Evolutionary conservation across 2,797 vertebrate genomes (phyloP).

Genomic region (Delichon dasypus): DNA sequence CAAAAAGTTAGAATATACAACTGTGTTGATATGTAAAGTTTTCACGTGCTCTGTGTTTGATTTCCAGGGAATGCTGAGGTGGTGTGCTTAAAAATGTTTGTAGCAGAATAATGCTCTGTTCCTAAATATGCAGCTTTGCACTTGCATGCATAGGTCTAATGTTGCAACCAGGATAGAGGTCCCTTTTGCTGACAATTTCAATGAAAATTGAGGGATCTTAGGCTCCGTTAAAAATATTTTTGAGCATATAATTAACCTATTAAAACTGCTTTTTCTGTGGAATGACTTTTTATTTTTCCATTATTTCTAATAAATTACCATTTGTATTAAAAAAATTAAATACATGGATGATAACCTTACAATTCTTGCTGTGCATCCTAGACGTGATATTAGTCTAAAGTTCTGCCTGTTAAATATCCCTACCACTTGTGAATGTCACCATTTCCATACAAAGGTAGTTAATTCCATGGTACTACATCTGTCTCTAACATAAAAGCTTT

Average conservation of each 20-base stretch:
- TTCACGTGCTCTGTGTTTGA: not conserved
- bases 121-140: not conserved
- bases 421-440: not conserved
- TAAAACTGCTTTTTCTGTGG: not conserved
- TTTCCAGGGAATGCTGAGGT: not conserved
- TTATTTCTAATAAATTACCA: not conserved
- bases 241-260: not conserved
- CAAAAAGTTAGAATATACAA: not conserved
- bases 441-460: not conserved
- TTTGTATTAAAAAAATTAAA: not conserved
- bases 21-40: not conserved
- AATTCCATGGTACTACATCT: not conserved
- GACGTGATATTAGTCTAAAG: not conserved
- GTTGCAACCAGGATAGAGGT: not conserved
- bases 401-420: not conserved
- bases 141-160: not conserved
- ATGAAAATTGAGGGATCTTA: not conserved
- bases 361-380: not conserved
- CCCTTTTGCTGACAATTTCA: not conserved
- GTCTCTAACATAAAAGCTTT: not conserved
- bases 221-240: not conserved
- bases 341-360: not conserved
- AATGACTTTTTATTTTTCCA: not conserved
- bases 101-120: not conserved
- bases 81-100: not conserved